Evolutionary conservation across 37 sponge, comb jelly and placozoan genomes (phyloP).

Genomic region (Oscarella lobularis): DNA sequence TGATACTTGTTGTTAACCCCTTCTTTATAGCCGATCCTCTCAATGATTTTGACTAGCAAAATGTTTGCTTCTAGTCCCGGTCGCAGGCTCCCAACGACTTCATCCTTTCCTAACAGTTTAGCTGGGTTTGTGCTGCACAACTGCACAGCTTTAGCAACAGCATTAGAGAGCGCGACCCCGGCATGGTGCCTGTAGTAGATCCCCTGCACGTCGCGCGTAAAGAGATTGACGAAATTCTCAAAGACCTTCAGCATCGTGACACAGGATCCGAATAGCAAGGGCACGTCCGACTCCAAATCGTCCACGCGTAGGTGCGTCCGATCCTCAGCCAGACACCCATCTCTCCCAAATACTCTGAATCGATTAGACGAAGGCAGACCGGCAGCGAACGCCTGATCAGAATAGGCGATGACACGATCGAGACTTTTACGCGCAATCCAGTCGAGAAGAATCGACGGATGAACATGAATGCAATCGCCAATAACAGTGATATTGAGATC

Average conservation of each 20-base stretch:
- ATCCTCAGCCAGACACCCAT: background rate
- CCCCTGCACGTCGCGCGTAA: background rate
- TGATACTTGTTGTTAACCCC: no score
- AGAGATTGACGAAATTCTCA: background rate
- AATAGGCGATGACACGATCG: background rate
- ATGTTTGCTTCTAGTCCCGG: background rate
- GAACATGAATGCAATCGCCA: background rate
- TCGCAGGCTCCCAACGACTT: background rate
- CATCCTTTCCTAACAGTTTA: background rate
- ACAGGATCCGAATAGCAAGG: background rate
- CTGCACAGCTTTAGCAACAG: background rate
- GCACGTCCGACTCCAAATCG: background rate
- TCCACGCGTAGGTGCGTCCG: background rate
- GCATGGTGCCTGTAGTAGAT: background rate
- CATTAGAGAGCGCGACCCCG: background rate
- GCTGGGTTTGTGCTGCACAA: conserved; percentile 1
- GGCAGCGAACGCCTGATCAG: background rate
- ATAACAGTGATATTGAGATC: background rate
- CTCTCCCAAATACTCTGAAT: background rate
- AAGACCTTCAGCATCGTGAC: background rate
- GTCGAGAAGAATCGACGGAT: background rate
- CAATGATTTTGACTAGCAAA: background rate
- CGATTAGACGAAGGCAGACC: background rate
- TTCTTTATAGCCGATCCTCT: no score
- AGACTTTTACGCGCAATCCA: background rate